Evolutionary conservation across 2,888 invertebrate species (phyloP).

Genomic region (Cheilosia urbana): DNA sequence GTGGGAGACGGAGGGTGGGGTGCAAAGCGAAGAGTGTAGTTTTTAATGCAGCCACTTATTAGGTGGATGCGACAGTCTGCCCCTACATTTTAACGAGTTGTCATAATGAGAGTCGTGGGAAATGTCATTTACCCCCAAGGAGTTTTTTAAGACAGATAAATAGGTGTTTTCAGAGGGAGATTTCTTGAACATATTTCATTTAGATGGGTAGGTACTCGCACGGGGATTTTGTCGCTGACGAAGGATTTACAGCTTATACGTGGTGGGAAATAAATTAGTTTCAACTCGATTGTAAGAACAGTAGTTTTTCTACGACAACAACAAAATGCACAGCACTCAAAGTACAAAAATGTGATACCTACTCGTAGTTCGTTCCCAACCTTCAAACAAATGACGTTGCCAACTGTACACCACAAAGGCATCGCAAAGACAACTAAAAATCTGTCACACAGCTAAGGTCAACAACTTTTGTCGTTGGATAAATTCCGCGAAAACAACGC

Average conservation of each 20-base stretch:
- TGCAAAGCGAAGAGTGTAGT: conserved; percentile 7
- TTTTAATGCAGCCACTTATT: conserved; percentile 70
- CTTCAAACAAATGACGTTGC: too few species aligned
- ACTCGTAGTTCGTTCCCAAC: too few species aligned
- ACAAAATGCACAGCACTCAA: too few species aligned
- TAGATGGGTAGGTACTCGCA: neutral
- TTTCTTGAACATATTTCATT: neutral
- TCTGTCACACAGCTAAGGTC: neutral
- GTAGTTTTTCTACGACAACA: too few species aligned
- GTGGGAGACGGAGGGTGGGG: conserved; percentile 3
- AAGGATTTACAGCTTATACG: too few species aligned
- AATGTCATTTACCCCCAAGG: conserved; percentile 66
- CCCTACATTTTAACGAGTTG: conserved; percentile 59
- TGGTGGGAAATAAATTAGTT: too few species aligned
- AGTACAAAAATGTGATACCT: too few species aligned
- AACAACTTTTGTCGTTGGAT: conserved; percentile 41
- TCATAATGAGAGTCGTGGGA: conserved; percentile 62
- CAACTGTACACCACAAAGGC: neutral
- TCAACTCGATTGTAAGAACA: too few species aligned
- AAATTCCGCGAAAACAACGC: conserved; percentile 44
- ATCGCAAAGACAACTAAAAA: neutral
- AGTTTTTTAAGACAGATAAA: neutral
- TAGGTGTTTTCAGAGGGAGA: neutral
- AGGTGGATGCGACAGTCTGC: conserved; percentile 35
- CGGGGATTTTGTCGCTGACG: neutral